Evolutionary conservation across 2,888 invertebrate species (phyloP).

Genomic region (Pharmacophagus antenor): DNA sequence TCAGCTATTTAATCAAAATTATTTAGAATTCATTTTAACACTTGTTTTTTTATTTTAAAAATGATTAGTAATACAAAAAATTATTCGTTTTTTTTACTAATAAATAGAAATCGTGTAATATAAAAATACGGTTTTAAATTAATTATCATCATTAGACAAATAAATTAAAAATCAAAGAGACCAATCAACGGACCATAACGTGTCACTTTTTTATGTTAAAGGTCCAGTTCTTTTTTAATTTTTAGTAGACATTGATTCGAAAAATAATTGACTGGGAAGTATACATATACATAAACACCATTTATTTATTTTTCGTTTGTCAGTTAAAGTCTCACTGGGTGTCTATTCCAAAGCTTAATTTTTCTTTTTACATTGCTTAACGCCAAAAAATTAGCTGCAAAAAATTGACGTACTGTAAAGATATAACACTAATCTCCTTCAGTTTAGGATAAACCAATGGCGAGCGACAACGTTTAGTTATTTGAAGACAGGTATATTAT

Average conservation of each 20-base stretch:
- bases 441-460: slow-evolving; percentile 66
- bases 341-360: slow-evolving; percentile 74
- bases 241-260: slow-evolving; percentile 2
- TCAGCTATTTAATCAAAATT: background rate
- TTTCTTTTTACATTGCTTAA: slow-evolving; percentile 70
- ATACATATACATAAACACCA: background rate
- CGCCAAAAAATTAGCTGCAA: slow-evolving; percentile 77
- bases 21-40: background rate
- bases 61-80: no score
- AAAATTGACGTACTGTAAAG: slow-evolving; percentile 66
- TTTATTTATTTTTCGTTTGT: slow-evolving; percentile 16
- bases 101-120: slow-evolving; percentile 3
- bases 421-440: slow-evolving; percentile 64
- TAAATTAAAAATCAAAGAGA: slow-evolving; percentile 24
- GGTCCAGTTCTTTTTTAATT: background rate
- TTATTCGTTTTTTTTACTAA: no score
- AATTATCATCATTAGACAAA: slow-evolving; percentile 14
- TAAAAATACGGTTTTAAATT: slow-evolving; percentile 10
- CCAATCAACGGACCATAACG: slow-evolving; percentile 23
- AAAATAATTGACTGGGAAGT: slow-evolving; percentile 4
- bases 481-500: slow-evolving; percentile 4
- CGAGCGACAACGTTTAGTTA: slow-evolving; percentile 53
- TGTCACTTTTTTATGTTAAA: slow-evolving; percentile 21
- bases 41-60: background rate
- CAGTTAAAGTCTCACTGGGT: slow-evolving; percentile 59